Percentiles rank a stretch among this genome's conserved stretches.
phyloP scores from a whole-genome alignment of 2,888 invertebrate genomes.

The Ferrisia virgata region DNA sequence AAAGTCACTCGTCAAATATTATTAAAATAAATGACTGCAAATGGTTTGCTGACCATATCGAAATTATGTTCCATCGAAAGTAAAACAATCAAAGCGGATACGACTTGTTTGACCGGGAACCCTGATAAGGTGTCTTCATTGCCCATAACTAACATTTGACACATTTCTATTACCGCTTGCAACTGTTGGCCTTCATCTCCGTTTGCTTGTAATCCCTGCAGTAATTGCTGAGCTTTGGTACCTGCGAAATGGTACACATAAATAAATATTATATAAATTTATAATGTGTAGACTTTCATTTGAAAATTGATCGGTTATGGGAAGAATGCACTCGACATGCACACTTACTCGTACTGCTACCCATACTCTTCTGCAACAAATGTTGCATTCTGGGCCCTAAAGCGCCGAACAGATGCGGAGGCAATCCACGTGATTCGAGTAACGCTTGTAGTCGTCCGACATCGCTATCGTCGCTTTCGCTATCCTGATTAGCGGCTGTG shows the following conservation, averaged over 20 bases:
- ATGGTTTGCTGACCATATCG: conserved; percentile 70
- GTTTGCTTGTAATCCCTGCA: conserved; percentile 86
- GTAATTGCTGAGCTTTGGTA: conserved; percentile 87
- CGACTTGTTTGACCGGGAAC: conserved; percentile 97
- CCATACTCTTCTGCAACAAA: conserved; percentile 85
- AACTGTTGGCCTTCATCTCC: conserved; percentile 94
- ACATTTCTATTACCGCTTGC: conserved; percentile 97
- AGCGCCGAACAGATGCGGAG: conserved; percentile 95
- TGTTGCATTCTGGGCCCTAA: conserved; percentile 96
- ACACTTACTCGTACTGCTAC: conserved; percentile 62
- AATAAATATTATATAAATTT: background rate
- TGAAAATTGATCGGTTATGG: too few species aligned
- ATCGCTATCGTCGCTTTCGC: conserved; percentile 87
- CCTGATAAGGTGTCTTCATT: conserved; percentile 97
- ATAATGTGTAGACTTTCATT: background rate
- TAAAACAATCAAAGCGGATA: conserved; percentile 87
- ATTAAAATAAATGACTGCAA: background rate
- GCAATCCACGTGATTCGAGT: conserved; percentile 88
- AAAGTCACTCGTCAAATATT: background rate
- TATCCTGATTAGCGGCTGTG: conserved; percentile 51
- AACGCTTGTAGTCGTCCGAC: conserved; percentile 92
- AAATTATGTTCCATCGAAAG: conserved; percentile 98
- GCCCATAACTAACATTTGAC: conserved; percentile 97
- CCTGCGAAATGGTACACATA: conserved; percentile 60
- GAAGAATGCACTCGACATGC: too few species aligned